These are phyloP conservation scores for Agonopterix heracliana DNA, from an alignment of 2,888 invertebrate genomes.

Conservation along the genomic window DNA sequence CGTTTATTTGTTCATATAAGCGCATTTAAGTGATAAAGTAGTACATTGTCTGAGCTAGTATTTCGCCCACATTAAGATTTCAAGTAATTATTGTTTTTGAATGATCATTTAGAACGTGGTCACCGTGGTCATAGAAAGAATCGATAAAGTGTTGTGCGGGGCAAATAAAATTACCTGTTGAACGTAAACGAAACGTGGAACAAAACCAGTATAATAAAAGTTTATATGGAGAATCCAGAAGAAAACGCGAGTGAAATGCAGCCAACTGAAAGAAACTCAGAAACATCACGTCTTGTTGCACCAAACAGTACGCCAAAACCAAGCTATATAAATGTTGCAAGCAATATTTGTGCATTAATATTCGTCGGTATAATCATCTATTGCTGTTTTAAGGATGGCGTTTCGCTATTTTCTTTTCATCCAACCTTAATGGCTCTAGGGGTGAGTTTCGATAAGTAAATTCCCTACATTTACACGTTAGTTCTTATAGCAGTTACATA, in stretches of 20 bases:
- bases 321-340: conserved; percentile 54
- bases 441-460: conserved; percentile 38
- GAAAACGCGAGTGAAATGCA: conserved; percentile 32
- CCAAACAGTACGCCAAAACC: conserved; percentile 39
- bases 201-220: background rate
- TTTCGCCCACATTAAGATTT: too few species aligned
- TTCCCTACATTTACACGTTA: too few species aligned
- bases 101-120: too few species aligned
- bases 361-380: conserved; percentile 51
- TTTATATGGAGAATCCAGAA: conserved; percentile 1
- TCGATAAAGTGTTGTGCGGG: too few species aligned
- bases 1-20: too few species aligned
- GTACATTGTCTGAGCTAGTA: too few species aligned
- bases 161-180: too few species aligned
- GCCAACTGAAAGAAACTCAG: conserved; percentile 43
- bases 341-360: conserved; percentile 49
- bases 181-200: too few species aligned
- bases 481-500: too few species aligned
- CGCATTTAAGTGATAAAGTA: too few species aligned
- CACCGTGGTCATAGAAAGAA: too few species aligned
- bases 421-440: conserved; percentile 65
- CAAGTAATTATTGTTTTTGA: too few species aligned
- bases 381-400: conserved; percentile 51
- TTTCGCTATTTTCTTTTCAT: conserved; percentile 62
- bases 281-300: conserved; percentile 52